Percentiles rank a stretch among this genome's conserved stretches.
These are phyloP conservation scores for Ammospiza nelsoni DNA, from an alignment of 2,113 vertebrate genomes.

Conservation along the genomic window DNA sequence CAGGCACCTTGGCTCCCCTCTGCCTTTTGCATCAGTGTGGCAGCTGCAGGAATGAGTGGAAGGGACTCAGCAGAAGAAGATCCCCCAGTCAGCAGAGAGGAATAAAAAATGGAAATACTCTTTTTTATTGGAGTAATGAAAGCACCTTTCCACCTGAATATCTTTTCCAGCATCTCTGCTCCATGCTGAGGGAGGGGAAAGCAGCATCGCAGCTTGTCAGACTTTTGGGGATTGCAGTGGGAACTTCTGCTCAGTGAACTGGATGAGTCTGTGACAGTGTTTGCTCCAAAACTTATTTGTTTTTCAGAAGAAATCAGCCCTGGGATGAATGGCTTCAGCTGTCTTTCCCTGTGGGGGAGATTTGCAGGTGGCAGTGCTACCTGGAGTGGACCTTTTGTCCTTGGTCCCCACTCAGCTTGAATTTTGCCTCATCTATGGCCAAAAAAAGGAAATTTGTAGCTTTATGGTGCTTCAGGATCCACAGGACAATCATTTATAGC, in stretches of 20 bases:
- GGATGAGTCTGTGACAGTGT: rapidly evolving
- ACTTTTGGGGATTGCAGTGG: neutral
- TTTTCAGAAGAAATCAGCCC: neutral
- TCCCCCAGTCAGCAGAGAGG: neutral
- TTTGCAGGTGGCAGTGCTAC: neutral
- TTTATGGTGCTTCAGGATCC: neutral
- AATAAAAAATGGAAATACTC: neutral
- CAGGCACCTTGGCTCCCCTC: neutral
- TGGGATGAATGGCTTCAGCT: neutral
- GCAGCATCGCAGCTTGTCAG: neutral
- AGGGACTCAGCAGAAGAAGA: neutral
- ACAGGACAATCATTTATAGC: neutral
- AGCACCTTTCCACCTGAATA: neutral
- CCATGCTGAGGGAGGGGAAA: neutral
- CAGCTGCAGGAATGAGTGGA: neutral
- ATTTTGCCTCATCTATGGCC: neutral
- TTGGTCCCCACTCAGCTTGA: neutral
- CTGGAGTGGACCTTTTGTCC: neutral
- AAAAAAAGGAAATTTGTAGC: neutral
- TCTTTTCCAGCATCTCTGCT: neutral
- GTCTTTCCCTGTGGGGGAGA: rapidly evolving
- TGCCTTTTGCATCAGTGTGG: neutral
- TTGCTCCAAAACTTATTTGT: neutral
- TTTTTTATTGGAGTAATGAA: neutral
- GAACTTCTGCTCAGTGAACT: neutral